Evolutionary conservation across 2,797 vertebrate genomes (phyloP).

Genomic region (Borostomias antarcticus): DNA sequence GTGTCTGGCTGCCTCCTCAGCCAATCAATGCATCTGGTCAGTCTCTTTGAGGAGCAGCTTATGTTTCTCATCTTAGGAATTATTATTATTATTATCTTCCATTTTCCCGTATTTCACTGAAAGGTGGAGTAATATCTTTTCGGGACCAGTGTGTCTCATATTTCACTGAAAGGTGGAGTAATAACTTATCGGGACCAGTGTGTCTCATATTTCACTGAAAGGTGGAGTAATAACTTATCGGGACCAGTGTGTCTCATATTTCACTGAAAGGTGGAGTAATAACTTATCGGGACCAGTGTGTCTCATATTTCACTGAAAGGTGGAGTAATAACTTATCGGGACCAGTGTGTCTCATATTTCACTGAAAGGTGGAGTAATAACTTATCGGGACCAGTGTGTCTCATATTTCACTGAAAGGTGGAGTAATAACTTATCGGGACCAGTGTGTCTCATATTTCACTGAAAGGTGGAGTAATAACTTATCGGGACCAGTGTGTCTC

Average conservation of each 20-base stretch:
- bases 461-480: conserved; percentile 68
- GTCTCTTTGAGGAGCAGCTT: conserved; percentile 47
- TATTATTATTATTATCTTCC: too few species aligned
- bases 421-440: conserved; percentile 90
- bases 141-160: too few species aligned
- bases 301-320: conserved; percentile 89
- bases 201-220: too few species aligned
- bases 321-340: conserved; percentile 91
- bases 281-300: conserved; percentile 98
- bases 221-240: conserved; percentile 96
- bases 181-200: too few species aligned
- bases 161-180: too few species aligned
- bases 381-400: conserved; percentile 83
- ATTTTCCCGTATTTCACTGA: too few species aligned
- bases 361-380: too few species aligned
- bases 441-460: conserved; percentile 91
- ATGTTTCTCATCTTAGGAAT: too few species aligned
- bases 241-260: conserved; percentile 96
- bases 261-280: too few species aligned
- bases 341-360: conserved; percentile 92
- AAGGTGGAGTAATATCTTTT: too few species aligned
- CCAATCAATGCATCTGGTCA: accelerated
- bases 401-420: conserved; percentile 59
- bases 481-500: conserved; percentile 81
- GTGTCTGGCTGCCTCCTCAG: conserved; percentile 71